Evolutionary conservation across 53 echinoderm and acorn worm genomes (phyloP), one percentile per base, ranked within the genome.

Genomic region (Arbacia lixula): DNA sequence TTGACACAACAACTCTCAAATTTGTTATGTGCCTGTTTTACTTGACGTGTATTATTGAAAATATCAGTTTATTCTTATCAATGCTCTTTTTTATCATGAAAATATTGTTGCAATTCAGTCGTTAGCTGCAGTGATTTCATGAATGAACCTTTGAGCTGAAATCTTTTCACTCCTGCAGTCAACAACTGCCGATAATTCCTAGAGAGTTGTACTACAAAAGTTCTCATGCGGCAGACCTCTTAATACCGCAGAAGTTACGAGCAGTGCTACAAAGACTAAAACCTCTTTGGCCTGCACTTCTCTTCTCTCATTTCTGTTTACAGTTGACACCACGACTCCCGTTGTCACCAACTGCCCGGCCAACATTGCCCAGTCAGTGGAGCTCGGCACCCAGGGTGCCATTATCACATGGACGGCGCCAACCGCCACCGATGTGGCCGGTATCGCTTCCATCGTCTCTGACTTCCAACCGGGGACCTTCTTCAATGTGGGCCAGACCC

Each of bases 391-490:
- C 14, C 46, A 46, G 46, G 8, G 12, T 3, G 24, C 24, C 24
- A n/a, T 55, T 14, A n/a, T 61, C 28, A 17, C 61, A 16, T 89
- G 87, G 85, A 11, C 19, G 2, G 71, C n/a, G 20, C 87, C 93
- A 6, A 88, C 75, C 2, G 85, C 83, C 26, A 81, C 82, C 1
- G 93, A 93, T 60, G 36, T 71, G 33, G 84, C 87, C 17, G 89
- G 84, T 16, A 50, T 61, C 10, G 64, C 39, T 33, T 32, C 20
- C 49, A 20, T 85, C 21, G 32, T 85, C 38, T 28, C 61, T 28
- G 17, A 21, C 37, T 2, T 26, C 26, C 41, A n/a, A 27, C 84
- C 89, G 12, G 89, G 89, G n/a, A 5, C 24, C 4, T 11, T 42
- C 33, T 88, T 88, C 75, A n/a, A 74, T 41, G 83, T 63, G n/a